A percentile compares a stretch with the other conserved stretches of the same genome.
These are phyloP conservation scores for Bergia puertoricense DNA, from an alignment of 92 coral and sea anemone species.

Conservation along the genomic window DNA sequence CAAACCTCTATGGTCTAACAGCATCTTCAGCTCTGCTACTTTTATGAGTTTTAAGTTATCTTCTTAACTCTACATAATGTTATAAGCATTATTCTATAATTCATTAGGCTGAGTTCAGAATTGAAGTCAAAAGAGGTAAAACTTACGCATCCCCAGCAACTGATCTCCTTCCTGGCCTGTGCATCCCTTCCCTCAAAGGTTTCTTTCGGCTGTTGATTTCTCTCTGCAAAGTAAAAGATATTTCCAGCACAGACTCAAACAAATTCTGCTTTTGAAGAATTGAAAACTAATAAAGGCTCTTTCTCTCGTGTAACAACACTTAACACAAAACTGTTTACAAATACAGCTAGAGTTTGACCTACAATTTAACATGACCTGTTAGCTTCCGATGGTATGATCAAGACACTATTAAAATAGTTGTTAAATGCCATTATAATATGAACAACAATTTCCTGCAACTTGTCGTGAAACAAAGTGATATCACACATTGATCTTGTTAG, in stretches of 20 bases:
- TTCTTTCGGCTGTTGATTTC: constrained; percentile 59
- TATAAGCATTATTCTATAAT: neutral
- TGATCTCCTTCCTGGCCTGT: constrained; percentile 58
- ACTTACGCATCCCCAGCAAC: constrained; percentile 72
- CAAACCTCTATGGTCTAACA: too few relatives aligned
- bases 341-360: too few relatives aligned
- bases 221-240: constrained; percentile 41
- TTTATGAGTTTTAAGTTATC: neutral
- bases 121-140: neutral
- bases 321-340: neutral
- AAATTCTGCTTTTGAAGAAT: neutral
- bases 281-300: neutral
- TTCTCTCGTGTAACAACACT: neutral
- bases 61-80: neutral
- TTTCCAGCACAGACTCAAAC: neutral
- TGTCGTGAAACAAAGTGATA: too few relatives aligned
- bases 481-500: too few relatives aligned
- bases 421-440: neutral
- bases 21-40: too few relatives aligned
- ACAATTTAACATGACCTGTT: too few relatives aligned
- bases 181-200: constrained; percentile 49
- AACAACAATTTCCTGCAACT: neutral
- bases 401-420: neutral
- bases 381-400: neutral
- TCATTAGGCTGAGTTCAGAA: neutral